Conservation (phyloP, 92 coral and sea anemone genomes). For the Chrysogorgia sp. region DNA sequence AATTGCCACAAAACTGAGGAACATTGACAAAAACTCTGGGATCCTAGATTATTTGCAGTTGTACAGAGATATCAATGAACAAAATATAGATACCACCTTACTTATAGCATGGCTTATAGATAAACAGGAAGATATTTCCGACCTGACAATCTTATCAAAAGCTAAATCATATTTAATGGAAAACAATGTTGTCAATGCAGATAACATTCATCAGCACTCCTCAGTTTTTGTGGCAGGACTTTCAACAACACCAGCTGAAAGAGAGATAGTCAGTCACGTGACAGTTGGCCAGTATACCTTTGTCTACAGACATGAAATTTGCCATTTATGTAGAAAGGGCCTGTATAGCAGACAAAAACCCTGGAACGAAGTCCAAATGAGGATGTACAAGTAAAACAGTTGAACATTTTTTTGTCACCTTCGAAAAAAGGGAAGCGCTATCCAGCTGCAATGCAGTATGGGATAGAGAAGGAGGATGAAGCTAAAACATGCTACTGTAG, state of each 20-base stretch:
- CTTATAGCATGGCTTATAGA: not conserved
- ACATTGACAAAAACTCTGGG: slow-evolving; percentile 62
- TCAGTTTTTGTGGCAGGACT: slow-evolving; percentile 1
- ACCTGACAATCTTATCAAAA: slow-evolving; percentile 7
- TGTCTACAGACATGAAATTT: slow-evolving; percentile 62
- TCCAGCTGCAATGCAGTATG: slow-evolving; percentile 59
- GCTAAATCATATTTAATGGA: not conserved
- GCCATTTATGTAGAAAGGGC: slow-evolving; percentile 60
- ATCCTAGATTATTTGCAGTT: slow-evolving; percentile 64
- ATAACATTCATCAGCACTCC: not conserved
- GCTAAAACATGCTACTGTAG: slow-evolving; percentile 46
- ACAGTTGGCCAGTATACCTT: slow-evolving; percentile 63
- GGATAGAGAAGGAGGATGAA: slow-evolving; percentile 58
- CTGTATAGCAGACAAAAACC: slow-evolving; percentile 69
- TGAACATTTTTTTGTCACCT: slow-evolving; percentile 22
- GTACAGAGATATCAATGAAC: not conserved
- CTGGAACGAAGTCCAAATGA: slow-evolving; percentile 56
- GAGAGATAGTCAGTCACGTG: slow-evolving; percentile 40
- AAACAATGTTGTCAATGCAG: not conserved
- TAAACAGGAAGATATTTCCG: slow-evolving; percentile 5
- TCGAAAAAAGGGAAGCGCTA: slow-evolving; percentile 12
- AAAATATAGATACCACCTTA: not conserved
- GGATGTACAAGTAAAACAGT: slow-evolving; percentile 54
- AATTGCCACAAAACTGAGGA: slow-evolving; percentile 54
- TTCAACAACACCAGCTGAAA: slow-evolving; percentile 40